Conservation (phyloP, 2,113 vertebrate genomes). For the Sciurus niger region DNA sequence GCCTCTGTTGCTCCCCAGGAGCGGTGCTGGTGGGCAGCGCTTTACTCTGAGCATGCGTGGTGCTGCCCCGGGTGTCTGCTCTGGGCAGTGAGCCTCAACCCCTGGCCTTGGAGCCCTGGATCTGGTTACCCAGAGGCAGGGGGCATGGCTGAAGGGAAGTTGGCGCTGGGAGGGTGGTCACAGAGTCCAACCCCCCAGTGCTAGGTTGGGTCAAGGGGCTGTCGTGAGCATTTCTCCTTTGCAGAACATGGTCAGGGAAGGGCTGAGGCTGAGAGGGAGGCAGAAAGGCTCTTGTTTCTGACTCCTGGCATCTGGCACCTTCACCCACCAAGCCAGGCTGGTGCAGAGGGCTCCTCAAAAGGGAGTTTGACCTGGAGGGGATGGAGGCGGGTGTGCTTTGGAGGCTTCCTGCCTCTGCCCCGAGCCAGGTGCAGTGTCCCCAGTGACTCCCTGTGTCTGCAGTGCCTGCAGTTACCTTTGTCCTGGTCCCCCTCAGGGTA, state of each 20-base stretch:
- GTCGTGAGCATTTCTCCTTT: too few relatives aligned
- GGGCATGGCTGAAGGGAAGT: too few relatives aligned
- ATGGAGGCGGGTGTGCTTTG: too few relatives aligned
- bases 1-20: too few relatives aligned
- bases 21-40: too few relatives aligned
- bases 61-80: too few relatives aligned
- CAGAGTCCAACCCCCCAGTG: fast-evolving
- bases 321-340: fast-evolving
- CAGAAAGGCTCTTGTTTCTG: background rate
- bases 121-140: background rate
- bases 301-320: fast-evolving
- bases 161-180: background rate
- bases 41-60: too few relatives aligned
- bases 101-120: background rate
- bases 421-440: too few relatives aligned
- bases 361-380: too few relatives aligned
- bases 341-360: too few relatives aligned
- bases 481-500: conserved; percentile 88
- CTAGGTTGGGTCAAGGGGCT: background rate
- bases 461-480: conserved; percentile 33
- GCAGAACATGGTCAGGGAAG: fast-evolving
- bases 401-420: too few relatives aligned
- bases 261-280: background rate
- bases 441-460: background rate
- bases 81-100: too few relatives aligned